These are phyloP conservation scores for Trogon surrucura DNA, from an alignment of 2,113 vertebrate genomes.

Conservation along the genomic window DNA sequence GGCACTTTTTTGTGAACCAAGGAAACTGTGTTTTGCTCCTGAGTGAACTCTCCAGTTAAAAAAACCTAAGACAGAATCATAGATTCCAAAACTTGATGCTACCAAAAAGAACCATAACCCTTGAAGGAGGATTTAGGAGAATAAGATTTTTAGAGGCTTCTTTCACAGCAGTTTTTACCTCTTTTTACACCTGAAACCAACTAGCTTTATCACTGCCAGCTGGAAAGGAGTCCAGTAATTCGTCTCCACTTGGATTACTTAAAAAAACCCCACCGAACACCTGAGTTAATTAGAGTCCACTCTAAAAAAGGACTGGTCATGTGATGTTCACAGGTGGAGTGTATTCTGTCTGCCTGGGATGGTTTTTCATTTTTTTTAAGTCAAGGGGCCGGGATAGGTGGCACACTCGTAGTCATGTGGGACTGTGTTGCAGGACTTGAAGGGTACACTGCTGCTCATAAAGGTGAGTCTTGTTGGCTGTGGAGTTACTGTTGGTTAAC, in stretches of 20 bases:
- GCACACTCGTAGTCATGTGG: accelerated
- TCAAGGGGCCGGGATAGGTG: background rate
- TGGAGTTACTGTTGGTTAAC: background rate
- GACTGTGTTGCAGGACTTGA: background rate
- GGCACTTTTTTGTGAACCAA: background rate
- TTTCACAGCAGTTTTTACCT: background rate
- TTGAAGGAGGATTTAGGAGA: background rate
- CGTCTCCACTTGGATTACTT: background rate
- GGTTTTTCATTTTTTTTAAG: background rate
- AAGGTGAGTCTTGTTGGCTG: background rate
- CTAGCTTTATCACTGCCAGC: background rate
- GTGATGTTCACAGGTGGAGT: background rate
- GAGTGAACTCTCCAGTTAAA: background rate
- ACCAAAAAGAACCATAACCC: background rate
- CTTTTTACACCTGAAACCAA: background rate
- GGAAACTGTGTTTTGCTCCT: background rate
- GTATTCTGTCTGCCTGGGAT: background rate
- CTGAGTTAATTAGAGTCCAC: background rate
- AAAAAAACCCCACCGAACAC: background rate
- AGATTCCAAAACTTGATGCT: background rate
- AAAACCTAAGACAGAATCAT: background rate
- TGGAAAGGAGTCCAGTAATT: background rate
- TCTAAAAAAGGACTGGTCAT: background rate
- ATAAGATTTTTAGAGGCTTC: background rate
- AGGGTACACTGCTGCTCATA: accelerated